Conservation (phyloP, 2,888 invertebrate species). For the Chymomyza caudatula region DNA sequence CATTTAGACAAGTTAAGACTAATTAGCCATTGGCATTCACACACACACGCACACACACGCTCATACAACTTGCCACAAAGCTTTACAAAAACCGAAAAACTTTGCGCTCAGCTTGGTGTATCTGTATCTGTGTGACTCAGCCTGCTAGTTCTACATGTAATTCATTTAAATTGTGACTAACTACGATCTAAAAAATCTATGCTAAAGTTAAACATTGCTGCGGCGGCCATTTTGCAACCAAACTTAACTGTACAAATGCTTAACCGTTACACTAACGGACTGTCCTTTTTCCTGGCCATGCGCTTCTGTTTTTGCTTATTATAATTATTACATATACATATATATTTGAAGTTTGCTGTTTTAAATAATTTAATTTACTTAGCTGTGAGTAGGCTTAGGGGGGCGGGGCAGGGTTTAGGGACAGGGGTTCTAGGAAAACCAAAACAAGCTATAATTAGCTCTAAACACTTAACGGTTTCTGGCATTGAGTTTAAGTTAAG, state of each 20-base stretch:
- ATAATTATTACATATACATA: slow-evolving; percentile 22
- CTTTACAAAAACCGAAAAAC: not conserved
- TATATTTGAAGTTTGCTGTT: slow-evolving; percentile 19
- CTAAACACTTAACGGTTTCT: slow-evolving; percentile 32
- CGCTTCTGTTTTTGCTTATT: not conserved
- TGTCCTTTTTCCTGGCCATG: slow-evolving; percentile 6
- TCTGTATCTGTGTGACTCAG: not conserved
- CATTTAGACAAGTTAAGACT: not conserved
- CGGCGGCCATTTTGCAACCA: not conserved
- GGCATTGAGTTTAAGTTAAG: not conserved
- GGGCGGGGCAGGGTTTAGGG: not conserved
- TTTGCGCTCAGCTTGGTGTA: not conserved
- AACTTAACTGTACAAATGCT: not conserved
- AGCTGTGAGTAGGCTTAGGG: not conserved
- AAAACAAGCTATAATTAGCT: slow-evolving; percentile 46
- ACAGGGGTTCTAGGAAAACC: too few species aligned
- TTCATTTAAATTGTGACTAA: slow-evolving; percentile 71
- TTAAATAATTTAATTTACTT: slow-evolving; percentile 39
- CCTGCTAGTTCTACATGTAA: slow-evolving; percentile 31
- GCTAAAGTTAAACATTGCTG: not conserved
- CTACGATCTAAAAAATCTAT: slow-evolving; percentile 59
- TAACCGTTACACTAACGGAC: not conserved
- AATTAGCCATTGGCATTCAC: not conserved
- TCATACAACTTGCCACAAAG: not conserved
- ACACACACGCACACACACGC: not conserved